phyloP scores from a whole-genome alignment of 1,140 invertebrate genomes.

The Hypothenemus hampei region DNA sequence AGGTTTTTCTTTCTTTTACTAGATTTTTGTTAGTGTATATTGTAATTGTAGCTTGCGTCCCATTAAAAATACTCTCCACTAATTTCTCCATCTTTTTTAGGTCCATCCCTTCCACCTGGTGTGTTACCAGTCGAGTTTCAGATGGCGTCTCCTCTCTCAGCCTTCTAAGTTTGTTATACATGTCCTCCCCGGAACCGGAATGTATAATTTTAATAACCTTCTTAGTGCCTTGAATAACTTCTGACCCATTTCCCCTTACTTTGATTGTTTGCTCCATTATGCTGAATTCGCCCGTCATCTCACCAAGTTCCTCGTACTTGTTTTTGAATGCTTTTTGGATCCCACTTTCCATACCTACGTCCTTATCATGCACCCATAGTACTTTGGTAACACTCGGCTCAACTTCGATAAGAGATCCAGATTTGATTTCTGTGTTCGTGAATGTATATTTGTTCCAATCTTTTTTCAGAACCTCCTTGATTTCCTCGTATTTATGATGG shows the following conservation, averaged over 20 bases:
- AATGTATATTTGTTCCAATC: too few relatives aligned
- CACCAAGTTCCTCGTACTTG: not conserved
- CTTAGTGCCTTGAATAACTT: not conserved
- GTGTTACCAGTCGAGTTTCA: not conserved
- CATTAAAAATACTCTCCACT: not conserved
- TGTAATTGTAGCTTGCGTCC: not conserved
- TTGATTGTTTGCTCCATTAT: not conserved
- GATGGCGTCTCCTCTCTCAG: not conserved
- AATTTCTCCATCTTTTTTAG: not conserved
- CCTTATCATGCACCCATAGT: not conserved
- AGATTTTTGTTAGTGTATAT: not conserved
- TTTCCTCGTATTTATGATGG: too few relatives aligned
- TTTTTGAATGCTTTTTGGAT: not conserved
- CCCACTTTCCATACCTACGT: not conserved
- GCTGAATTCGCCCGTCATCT: not conserved
- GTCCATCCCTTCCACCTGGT: not conserved
- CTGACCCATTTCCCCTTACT: not conserved
- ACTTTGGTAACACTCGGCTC: too few relatives aligned
- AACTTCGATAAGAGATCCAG: too few relatives aligned
- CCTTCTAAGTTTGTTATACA: not conserved
- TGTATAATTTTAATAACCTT: not conserved
- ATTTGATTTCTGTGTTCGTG: too few relatives aligned
- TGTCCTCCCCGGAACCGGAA: not conserved
- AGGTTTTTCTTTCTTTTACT: not conserved
- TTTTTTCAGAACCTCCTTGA: too few relatives aligned